A percentile compares a stretch with the other conserved stretches of the same genome.
phyloP scores from a whole-genome alignment of 92 coral and sea anemone genomes.

The Diadumene lineata region DNA sequence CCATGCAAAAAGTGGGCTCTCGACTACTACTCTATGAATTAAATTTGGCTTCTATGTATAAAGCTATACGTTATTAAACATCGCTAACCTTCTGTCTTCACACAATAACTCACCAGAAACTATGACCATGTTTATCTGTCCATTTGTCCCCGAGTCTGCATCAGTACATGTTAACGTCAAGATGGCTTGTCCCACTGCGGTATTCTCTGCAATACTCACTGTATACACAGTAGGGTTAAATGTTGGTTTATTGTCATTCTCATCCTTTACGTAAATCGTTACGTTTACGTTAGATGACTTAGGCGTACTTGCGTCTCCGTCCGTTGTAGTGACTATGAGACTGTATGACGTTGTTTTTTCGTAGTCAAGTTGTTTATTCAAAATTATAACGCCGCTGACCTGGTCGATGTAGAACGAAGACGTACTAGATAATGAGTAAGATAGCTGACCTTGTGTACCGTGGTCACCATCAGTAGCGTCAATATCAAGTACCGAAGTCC shows the following conservation, averaged over 20 bases:
- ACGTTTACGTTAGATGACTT: conserved; percentile 55
- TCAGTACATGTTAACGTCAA: conserved; percentile 66
- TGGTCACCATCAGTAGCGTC: conserved; percentile 50
- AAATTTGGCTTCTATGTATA: too few species aligned
- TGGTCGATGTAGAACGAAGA: conserved; percentile 64
- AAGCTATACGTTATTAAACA: neutral
- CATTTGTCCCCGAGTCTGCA: conserved; percentile 68
- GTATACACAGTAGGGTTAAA: conserved; percentile 59
- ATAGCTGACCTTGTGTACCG: conserved; percentile 54
- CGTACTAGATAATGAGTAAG: conserved; percentile 46
- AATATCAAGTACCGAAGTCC: conserved; percentile 44
- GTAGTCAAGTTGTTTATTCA: conserved; percentile 59
- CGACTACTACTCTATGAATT: too few species aligned
- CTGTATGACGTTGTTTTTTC: conserved; percentile 52
- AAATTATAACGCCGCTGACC: conserved; percentile 52
- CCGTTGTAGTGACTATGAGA: conserved; percentile 61
- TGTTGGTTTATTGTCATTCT: conserved; percentile 75
- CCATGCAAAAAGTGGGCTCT: too few species aligned
- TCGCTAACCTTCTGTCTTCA: neutral
- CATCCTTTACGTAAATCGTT: conserved; percentile 47
- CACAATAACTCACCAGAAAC: conserved; percentile 40
- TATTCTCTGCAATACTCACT: conserved; percentile 63
- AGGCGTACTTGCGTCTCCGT: conserved; percentile 51
- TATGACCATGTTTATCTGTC: conserved; percentile 58
- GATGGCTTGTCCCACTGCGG: conserved; percentile 50